phyloP scores from a whole-genome alignment of 2,888 invertebrate species.

The Laspeyria flexula region DNA sequence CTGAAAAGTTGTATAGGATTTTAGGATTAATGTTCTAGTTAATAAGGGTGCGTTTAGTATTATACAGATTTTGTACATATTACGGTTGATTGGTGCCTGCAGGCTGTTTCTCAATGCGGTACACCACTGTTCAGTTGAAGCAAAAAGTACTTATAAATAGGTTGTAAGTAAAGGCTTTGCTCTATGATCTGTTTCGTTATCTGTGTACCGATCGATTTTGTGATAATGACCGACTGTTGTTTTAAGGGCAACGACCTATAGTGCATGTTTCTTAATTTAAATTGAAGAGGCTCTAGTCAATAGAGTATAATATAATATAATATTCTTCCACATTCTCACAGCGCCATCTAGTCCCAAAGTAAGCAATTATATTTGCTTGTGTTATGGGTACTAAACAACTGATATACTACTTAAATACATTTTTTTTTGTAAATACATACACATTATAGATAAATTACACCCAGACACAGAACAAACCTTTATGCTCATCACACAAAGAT shows the following conservation, averaged over 20 bases:
- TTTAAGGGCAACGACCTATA: background rate
- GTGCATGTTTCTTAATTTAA: too few species aligned
- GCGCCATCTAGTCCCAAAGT: too few species aligned
- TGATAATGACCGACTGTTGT: background rate
- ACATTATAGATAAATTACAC: too few species aligned
- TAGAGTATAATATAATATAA: too few species aligned
- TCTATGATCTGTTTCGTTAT: background rate
- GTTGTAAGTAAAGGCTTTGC: constrained; percentile 31
- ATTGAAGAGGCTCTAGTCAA: too few species aligned
- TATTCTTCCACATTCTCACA: too few species aligned
- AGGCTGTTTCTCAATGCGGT: constrained; percentile 54
- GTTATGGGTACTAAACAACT: too few species aligned
- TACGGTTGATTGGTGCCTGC: constrained; percentile 55
- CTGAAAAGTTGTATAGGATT: constrained; percentile 29
- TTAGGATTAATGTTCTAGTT: constrained; percentile 28
- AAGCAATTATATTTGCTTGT: too few species aligned
- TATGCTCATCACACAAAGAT: too few species aligned
- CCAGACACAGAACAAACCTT: too few species aligned
- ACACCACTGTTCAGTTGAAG: constrained; percentile 52
- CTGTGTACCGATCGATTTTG: background rate
- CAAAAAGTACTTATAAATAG: constrained; percentile 51
- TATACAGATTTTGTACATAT: constrained; percentile 11
- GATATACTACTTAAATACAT: too few species aligned
- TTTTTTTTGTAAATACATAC: too few species aligned
- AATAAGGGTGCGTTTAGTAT: constrained; percentile 48